These are phyloP conservation scores for Chamaea fasciata DNA, from an alignment of 2,113 vertebrate genomes.

Conservation along the genomic window DNA sequence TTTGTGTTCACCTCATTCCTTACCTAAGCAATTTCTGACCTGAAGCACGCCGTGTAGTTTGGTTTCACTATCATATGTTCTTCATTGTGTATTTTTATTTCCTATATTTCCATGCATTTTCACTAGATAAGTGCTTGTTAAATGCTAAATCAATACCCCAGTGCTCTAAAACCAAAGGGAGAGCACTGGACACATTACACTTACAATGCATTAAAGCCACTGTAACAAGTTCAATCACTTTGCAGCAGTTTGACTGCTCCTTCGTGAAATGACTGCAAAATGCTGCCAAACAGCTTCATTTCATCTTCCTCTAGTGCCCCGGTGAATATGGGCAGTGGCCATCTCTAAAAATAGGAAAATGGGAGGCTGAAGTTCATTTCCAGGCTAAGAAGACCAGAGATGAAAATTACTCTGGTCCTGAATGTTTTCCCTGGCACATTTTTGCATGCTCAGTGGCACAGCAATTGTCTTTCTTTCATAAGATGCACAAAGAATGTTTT, in stretches of 20 bases:
- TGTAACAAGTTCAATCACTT: background rate
- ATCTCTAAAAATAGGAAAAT: background rate
- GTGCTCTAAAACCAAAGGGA: background rate
- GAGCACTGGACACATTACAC: background rate
- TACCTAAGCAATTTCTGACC: background rate
- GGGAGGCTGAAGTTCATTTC: background rate
- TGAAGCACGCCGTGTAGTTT: background rate
- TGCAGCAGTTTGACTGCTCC: background rate
- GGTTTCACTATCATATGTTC: background rate
- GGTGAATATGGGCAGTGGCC: background rate
- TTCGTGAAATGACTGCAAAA: background rate
- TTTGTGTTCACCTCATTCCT: background rate
- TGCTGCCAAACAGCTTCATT: background rate
- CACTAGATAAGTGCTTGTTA: background rate
- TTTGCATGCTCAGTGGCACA: background rate
- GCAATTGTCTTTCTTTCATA: background rate
- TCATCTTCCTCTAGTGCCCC: background rate
- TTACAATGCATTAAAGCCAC: background rate
- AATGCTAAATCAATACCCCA: background rate
- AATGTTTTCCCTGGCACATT: background rate
- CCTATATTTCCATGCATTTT: background rate
- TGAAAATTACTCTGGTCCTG: background rate
- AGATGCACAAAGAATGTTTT: background rate
- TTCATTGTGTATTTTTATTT: background rate
- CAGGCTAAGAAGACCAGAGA: background rate